Evolutionary conservation across 1,140 invertebrate genomes (phyloP).

Genomic region (Coenobita brevimanus): DNA sequence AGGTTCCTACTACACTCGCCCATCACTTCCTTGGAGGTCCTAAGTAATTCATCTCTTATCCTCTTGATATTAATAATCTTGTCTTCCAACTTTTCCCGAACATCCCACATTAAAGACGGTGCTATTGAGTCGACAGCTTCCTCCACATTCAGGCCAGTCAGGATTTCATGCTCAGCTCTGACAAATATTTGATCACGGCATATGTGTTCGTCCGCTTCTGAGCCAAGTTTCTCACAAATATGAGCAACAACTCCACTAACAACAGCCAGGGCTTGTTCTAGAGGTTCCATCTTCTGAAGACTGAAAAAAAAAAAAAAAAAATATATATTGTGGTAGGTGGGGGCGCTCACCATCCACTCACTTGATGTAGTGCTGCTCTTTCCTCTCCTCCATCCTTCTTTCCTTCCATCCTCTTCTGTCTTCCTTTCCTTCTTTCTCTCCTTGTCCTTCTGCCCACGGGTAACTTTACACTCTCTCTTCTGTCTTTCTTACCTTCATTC

Average conservation of each 20-base stretch:
- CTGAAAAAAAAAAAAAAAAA: constrained; percentile 33
- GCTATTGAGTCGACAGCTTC: constrained; percentile 25
- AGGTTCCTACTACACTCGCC: not conserved
- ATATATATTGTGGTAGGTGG: too few species aligned
- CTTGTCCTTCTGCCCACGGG: too few species aligned
- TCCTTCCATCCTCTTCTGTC: too few species aligned
- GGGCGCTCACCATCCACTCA: too few species aligned
- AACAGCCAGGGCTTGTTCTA: constrained; percentile 15
- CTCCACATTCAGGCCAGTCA: constrained; percentile 15
- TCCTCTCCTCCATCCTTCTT: too few species aligned
- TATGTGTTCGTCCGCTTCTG: constrained; percentile 34
- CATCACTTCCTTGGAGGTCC: not conserved
- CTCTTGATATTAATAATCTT: not conserved
- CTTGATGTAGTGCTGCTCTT: too few species aligned
- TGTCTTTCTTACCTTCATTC: too few species aligned
- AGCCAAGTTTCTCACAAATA: constrained; percentile 17
- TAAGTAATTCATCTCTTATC: constrained; percentile 21
- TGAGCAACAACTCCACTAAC: constrained; percentile 37
- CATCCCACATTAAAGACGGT: not conserved
- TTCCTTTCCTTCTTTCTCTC: too few species aligned
- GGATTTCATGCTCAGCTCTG: constrained; percentile 9
- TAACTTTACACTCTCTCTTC: too few species aligned
- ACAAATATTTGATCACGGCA: constrained; percentile 21
- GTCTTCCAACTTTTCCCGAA: not conserved
- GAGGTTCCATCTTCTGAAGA: constrained; percentile 25